These are phyloP conservation scores for Smittia aterrima DNA, from an alignment of 2,888 invertebrate species.

Conservation along the genomic window DNA sequence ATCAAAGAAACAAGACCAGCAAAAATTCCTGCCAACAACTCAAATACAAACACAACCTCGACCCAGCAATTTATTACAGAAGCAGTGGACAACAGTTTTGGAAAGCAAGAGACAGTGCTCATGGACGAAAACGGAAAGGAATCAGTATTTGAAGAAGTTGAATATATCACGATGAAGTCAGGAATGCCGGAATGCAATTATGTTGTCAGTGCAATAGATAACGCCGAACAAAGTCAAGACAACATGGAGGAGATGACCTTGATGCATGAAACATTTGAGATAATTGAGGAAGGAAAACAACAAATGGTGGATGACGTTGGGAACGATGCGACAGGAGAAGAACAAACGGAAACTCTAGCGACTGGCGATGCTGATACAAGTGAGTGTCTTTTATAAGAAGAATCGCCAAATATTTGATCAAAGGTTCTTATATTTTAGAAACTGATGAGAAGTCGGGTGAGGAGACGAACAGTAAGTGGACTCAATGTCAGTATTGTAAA, in stretches of 20 bases:
- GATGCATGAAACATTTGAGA: constrained; percentile 37
- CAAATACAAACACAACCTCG: not conserved
- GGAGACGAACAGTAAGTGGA: constrained; percentile 54
- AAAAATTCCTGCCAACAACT: constrained; percentile 24
- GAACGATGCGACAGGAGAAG: not conserved
- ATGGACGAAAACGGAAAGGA: constrained; percentile 39
- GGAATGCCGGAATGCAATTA: constrained; percentile 38
- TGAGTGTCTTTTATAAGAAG: not conserved
- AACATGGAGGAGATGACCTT: constrained; percentile 33
- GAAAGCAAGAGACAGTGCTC: constrained; percentile 24
- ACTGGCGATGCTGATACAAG: not conserved
- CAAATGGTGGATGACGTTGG: constrained; percentile 31
- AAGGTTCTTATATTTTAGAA: constrained; percentile 36
- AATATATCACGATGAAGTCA: constrained; percentile 39
- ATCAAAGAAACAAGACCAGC: constrained; percentile 31
- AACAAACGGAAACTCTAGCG: constrained; percentile 10
- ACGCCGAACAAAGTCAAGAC: constrained; percentile 33
- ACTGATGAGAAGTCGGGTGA: constrained; percentile 27
- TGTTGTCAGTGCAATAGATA: constrained; percentile 35
- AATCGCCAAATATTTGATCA: constrained; percentile 1
- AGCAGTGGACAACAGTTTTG: constrained; percentile 21
- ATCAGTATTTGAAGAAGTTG: constrained; percentile 39
- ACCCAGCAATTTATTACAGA: constrained; percentile 33
- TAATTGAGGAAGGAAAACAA: constrained; percentile 35
- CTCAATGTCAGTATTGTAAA: constrained; percentile 56